Base-by-base conservation (phyloP, 2,797 vertebrate genomes). In the Spondyliosoma cantharus region DNA sequence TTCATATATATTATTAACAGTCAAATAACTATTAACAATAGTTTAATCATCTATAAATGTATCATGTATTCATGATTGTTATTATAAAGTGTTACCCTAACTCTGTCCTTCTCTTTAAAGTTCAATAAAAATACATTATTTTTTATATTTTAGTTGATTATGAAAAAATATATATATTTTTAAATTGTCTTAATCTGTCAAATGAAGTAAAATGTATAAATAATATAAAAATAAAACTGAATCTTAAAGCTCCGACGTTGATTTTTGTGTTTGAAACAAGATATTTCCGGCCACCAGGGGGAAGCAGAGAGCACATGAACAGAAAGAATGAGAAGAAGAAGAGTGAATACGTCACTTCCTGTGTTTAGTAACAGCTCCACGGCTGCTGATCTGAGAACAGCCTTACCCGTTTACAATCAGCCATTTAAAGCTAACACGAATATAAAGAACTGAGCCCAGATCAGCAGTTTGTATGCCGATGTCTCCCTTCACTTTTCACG, bases 401-500 rank as follows among this genome's bases (percentile, higher is more conserved):
- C 9, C 1, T 3, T 1, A 16, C 2, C 0, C 7, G 13, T 15
- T 22, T 15, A 1, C 2, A 37, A 9, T 2, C 0, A 0, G 0
- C 0, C 2, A 0, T n/a, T 42, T 3, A 7, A 0, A 7, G 0
- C 0, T 0, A 1, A 11, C 3, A 0, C 3, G 0, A 6, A 7
- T 0, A 0, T 2, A 0, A 1, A 12, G 0, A 71, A 58, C 90
- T 81, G 90, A 88, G 62, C 2, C 7, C 0, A 74, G 89, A 79
- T 1, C 88, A 67, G 88, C 3, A 0, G 3, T 12, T 32, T 57
- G 49, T 14, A 0, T 12, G 37, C 24, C 3, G 14, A 1, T 9
- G 0, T 45, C 46, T 9, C 25, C 1, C 4, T 1, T 56, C 3
- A 4, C 11, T 11, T 20, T 1, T 80, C 74, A 57, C 69, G 78